A percentile compares a stretch with the other conserved stretches of the same genome.
phyloP scores from a whole-genome alignment of 2,113 vertebrate genomes.

The Tragelaphus strepsiceros region DNA sequence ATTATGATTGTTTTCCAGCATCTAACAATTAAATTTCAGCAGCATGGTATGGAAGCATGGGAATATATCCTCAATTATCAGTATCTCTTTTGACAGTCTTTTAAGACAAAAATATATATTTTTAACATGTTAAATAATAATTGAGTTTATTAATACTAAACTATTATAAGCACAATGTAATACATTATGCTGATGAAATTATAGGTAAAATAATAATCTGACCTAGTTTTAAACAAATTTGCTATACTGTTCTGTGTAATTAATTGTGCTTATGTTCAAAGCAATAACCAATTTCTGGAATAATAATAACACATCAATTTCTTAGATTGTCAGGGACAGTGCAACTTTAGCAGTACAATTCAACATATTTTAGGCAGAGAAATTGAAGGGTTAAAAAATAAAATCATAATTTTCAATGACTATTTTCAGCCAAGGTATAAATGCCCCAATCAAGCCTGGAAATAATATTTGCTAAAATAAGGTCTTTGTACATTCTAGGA shows the following conservation, averaged over 20 bases:
- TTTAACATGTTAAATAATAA: neutral
- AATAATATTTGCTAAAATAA: neutral
- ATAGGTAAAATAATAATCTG: neutral
- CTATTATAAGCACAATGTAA: neutral
- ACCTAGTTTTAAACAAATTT: neutral
- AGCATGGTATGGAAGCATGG: neutral
- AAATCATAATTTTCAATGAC: neutral
- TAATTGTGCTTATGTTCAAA: neutral
- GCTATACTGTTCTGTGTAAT: neutral
- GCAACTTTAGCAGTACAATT: neutral
- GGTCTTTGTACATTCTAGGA: neutral
- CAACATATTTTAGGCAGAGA: neutral
- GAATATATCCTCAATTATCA: neutral
- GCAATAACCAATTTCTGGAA: neutral
- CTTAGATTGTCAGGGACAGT: neutral
- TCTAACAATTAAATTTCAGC: neutral
- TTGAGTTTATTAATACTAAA: neutral
- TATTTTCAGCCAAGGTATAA: neutral
- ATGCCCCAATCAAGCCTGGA: neutral
- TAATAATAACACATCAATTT: neutral
- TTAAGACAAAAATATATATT: conserved; percentile 1
- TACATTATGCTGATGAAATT: neutral
- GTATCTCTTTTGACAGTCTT: neutral
- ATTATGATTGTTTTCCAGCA: neutral
- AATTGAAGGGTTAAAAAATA: neutral